Evolutionary conservation across 2,888 invertebrate species (phyloP).

Genomic region (Drosophila anomalata): DNA sequence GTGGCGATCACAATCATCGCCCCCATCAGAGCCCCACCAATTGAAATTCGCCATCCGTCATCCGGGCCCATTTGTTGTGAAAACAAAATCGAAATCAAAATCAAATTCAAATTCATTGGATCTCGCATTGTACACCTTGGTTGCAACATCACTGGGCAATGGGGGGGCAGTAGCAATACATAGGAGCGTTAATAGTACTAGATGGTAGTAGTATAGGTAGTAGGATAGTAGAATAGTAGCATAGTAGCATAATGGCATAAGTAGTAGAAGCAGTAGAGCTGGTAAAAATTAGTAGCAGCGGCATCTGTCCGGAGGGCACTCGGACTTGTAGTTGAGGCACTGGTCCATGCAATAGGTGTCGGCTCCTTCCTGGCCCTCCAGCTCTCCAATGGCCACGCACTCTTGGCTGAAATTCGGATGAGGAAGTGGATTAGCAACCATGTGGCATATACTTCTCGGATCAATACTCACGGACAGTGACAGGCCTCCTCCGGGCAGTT

Average conservation of each 20-base stretch:
- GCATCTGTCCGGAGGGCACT: slow-evolving; percentile 90
- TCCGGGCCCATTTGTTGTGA: background rate
- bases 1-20: background rate
- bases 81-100: slow-evolving; percentile 1
- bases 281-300: slow-evolving; percentile 85
- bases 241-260: background rate
- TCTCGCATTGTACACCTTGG: slow-evolving; percentile 6
- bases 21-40: background rate
- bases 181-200: background rate
- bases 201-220: background rate
- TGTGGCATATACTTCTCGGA: background rate
- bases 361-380: slow-evolving; percentile 89
- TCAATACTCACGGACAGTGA: slow-evolving; percentile 90
- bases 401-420: slow-evolving; percentile 86
- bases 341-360: slow-evolving; percentile 94
- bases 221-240: background rate
- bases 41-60: slow-evolving; percentile 5
- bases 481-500: slow-evolving; percentile 92
- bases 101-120: slow-evolving; percentile 41
- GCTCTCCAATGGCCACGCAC: slow-evolving; percentile 92
- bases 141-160: slow-evolving; percentile 54
- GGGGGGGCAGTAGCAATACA: slow-evolving; percentile 58
- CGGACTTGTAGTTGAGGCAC: slow-evolving; percentile 91
- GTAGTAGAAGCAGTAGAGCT: background rate
- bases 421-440: background rate